Percentiles rank a stretch among this genome's conserved stretches.
These are phyloP conservation scores for Perca flavescens DNA, from an alignment of 2,113 vertebrate genomes.

Conservation along the genomic window DNA sequence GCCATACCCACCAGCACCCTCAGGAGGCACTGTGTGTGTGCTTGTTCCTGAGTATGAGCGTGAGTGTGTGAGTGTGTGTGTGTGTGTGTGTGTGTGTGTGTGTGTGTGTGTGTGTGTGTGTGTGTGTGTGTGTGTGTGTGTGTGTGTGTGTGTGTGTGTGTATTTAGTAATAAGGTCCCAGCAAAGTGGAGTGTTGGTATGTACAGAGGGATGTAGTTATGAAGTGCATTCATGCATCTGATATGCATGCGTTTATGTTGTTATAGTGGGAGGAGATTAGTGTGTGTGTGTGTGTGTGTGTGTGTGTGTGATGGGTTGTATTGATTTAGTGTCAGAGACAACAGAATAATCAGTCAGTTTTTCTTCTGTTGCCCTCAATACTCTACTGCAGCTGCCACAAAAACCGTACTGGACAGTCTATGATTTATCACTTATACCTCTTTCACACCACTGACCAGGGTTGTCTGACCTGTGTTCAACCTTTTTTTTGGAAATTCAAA, in stretches of 20 bases:
- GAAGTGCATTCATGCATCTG: slow-evolving; percentile 56
- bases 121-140: no score
- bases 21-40: slow-evolving; percentile 43
- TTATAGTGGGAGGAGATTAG: background rate
- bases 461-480: no score
- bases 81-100: no score
- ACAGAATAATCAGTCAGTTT: slow-evolving; percentile 54
- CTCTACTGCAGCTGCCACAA: slow-evolving; percentile 27
- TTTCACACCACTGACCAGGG: no score
- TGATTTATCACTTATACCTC: slow-evolving; percentile 24
- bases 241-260: slow-evolving; percentile 55
- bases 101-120: no score
- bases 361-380: slow-evolving; percentile 27
- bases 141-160: slow-evolving; percentile 1
- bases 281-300: background rate
- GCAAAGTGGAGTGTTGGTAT: slow-evolving; percentile 40
- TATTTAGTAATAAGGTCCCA: slow-evolving; percentile 43
- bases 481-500: no score
- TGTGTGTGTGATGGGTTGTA: slow-evolving; percentile 9
- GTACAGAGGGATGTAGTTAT: slow-evolving; percentile 53
- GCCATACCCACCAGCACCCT: slow-evolving; percentile 69
- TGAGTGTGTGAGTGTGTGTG: no score
- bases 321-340: slow-evolving; percentile 61
- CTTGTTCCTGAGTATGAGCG: background rate
- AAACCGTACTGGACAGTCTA: slow-evolving; percentile 37